These are phyloP conservation scores for Plecturocebus donacophilus DNA, from an alignment of 2,113 vertebrate genomes.

Conservation along the genomic window DNA sequence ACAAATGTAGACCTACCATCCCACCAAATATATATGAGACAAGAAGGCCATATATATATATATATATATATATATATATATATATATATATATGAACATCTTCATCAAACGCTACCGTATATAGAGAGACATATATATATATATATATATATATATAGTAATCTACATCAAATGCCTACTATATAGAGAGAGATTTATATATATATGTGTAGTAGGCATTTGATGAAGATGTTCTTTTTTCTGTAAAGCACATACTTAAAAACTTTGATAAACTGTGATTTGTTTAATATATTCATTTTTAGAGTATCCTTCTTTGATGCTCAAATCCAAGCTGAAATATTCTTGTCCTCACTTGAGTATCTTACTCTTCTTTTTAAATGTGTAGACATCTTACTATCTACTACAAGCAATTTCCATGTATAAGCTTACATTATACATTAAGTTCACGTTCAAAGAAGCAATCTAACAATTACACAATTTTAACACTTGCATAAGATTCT, in stretches of 20 bases:
- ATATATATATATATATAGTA: background rate
- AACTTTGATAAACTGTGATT: background rate
- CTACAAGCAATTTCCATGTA: background rate
- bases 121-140: too few relatives aligned
- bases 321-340: background rate
- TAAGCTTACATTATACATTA: background rate
- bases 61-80: too few relatives aligned
- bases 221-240: conserved; percentile 74
- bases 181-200: too few relatives aligned
- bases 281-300: background rate
- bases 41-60: background rate
- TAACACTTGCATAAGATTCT: background rate
- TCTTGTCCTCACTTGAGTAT: background rate
- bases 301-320: background rate
- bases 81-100: background rate
- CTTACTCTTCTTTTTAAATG: background rate
- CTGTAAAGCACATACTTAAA: conserved; percentile 59
- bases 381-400: background rate
- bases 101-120: too few relatives aligned
- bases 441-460: background rate
- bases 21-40: background rate
- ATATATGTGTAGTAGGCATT: conserved; percentile 29
- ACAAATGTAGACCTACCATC: background rate
- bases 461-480: background rate
- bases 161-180: too few relatives aligned